These are phyloP conservation scores for Astyanax mexicanus DNA, from an alignment of 2,797 vertebrate genomes.

Conservation along the genomic window DNA sequence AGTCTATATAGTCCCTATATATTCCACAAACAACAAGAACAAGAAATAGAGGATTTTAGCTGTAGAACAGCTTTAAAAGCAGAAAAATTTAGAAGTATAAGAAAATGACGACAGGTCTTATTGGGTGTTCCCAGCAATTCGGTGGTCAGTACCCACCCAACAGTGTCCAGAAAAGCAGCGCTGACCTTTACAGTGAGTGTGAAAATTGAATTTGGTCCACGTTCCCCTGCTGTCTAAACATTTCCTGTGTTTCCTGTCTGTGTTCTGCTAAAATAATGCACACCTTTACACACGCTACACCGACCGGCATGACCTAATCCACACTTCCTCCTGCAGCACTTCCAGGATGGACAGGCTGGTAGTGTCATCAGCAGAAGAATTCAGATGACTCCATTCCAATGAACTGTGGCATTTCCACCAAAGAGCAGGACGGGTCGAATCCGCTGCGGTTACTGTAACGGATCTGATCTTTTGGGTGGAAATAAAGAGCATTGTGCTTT, in stretches of 20 bases:
- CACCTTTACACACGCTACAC: slow-evolving; percentile 44
- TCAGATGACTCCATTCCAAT: slow-evolving; percentile 45
- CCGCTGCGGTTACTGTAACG: slow-evolving; percentile 24
- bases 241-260: slow-evolving; percentile 40
- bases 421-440: slow-evolving; percentile 44
- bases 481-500: slow-evolving; percentile 51
- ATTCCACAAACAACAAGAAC: too few relatives aligned
- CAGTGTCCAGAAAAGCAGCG: too few relatives aligned
- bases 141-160: too few relatives aligned
- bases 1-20: too few relatives aligned
- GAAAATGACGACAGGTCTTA: too few relatives aligned
- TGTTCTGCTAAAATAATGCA: slow-evolving; percentile 44
- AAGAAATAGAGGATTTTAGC: too few relatives aligned
- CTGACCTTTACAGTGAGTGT: slow-evolving; percentile 41
- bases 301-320: slow-evolving; percentile 42
- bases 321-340: slow-evolving; percentile 55
- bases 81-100: too few relatives aligned
- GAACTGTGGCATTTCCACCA: slow-evolving; percentile 52
- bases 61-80: too few relatives aligned
- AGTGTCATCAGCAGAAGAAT: slow-evolving; percentile 54
- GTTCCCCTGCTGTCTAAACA: slow-evolving; percentile 29
- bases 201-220: slow-evolving; percentile 42
- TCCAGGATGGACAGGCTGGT: slow-evolving; percentile 53
- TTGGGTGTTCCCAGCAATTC: too few relatives aligned
- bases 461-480: background rate